Base-by-base conservation (phyloP, 2,888 invertebrate genomes). In the Alviniconcha strummeri region DNA sequence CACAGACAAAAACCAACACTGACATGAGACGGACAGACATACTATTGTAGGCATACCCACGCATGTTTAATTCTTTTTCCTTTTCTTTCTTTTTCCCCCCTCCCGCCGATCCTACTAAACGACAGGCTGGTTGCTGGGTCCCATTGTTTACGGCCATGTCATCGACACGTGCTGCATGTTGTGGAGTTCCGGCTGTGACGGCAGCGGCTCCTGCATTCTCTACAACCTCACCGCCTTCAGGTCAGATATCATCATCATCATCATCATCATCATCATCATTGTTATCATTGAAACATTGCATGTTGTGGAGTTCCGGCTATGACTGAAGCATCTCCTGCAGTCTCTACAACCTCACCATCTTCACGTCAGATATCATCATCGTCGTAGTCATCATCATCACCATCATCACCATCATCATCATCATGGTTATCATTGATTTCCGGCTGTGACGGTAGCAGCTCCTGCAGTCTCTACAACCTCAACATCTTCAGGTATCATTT, bases 81-180 rank as follows among this genome's bases (percentile, higher is more conserved):
- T 36, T 36, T 36, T 36, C 36, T 36, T 36, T 36, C 36, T 3
- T 36, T 36, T 36, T 36, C 1, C 36, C 36, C 36, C 36, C 36
- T 36, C 36, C 36, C 36, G 36, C 36, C 36, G 36, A 36, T 36
- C 36, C 36, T 36, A 3, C 36, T 36, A 36, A 0, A 36, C 36
- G 36, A 36, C 9, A 91, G 91, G 90, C 9, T 91, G 90, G 88
- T 87, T 90, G 71, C 87, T 88, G 11, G 91, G 90, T 8, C 91
- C 91, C 7, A 85, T 91, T 0, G 84, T 88, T 4, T 87, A 88
- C 56, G 91, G 91, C 3, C 82, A 80, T 54, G 69, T 91, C 6
- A 80, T 89, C 0, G 91, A 91, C 82, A 87, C 88, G 1, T 86
- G 89, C 9, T 91, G 91, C 80, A 69, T 87, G 8, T 72, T 89